Evolutionary conservation across 2,797 vertebrate species (phyloP).

Genomic region (Epinephelus awoara): DNA sequence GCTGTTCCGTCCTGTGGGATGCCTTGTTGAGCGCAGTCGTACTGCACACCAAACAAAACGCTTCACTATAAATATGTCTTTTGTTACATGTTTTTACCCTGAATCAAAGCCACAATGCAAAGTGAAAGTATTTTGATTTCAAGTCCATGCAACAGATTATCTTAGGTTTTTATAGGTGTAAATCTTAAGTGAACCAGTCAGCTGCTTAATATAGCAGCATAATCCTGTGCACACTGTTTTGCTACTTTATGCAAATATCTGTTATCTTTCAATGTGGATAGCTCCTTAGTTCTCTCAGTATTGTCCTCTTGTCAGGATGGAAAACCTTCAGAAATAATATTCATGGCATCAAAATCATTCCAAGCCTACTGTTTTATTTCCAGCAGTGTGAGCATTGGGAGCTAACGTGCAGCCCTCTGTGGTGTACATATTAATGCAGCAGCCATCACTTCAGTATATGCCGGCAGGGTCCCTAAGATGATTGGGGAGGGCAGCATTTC

Average conservation of each 20-base stretch:
- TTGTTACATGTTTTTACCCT: not conserved
- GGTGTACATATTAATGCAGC: constrained; percentile 69
- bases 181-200: too few relatives aligned
- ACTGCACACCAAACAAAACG: too few relatives aligned
- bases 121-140: not conserved
- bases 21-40: too few relatives aligned
- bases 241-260: too few relatives aligned
- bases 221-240: too few relatives aligned
- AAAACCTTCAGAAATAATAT: not conserved
- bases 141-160: not conserved
- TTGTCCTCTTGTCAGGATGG: not conserved
- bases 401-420: constrained; percentile 19
- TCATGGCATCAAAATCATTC: not conserved
- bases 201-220: too few relatives aligned
- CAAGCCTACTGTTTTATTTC: not conserved
- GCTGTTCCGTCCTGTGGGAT: too few relatives aligned
- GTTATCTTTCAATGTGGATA: too few relatives aligned
- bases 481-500: constrained; percentile 24
- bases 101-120: not conserved
- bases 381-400: constrained; percentile 18
- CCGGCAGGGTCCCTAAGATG: constrained; percentile 44
- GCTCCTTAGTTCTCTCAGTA: too few relatives aligned
- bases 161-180: not conserved
- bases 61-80: too few relatives aligned
- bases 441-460: constrained; percentile 48